Evolutionary conservation across 1,140 invertebrate species (phyloP), one percentile per base, ranked within the genome.

Genomic region (Trigoniulus corallinus): DNA sequence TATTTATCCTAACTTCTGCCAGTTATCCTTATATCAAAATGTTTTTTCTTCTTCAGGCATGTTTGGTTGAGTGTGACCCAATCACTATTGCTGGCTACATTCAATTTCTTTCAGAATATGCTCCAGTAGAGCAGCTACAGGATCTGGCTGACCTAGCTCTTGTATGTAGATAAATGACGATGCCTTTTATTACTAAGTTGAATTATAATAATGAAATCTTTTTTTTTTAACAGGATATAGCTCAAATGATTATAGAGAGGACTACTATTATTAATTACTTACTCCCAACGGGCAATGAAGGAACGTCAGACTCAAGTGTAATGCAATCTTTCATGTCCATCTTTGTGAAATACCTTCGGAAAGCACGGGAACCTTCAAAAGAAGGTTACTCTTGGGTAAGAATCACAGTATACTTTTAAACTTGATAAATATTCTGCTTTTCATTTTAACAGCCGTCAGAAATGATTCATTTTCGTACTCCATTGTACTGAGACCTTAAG

Each of bases 211-310:
- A n/a, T n/a, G n/a, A n/a, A n/a, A n/a, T n/a, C n/a, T n/a, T 48
- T 37, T 39, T 25, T n/a, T 42, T 34, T 66, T 67, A 39, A 0
- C 70, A 81, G 65, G 89, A 95, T 64, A 79, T 95, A 58, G 83
- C 87, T 1, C 86, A 89, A 57, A 68, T 96, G 42, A 82, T 97
- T 46, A 89, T 96, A 18, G 91, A 96, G 65, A 72, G 92, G n/a
- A 84, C 81, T 54, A 87, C 83, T 3, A 82, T 95, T 52, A 81
- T 89, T 42, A 77, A 79, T 27, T 80, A 83, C 47, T 82, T 95
- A 50, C 67, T 94, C 20, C 88, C 87, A 1, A 44, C 51, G 15
- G 54, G 60, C 69, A 15, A 69, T 73, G 54, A 62, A 34, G 50
- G 52, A 54, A 45, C 54, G 70, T 43, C 48, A 22, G 39, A 42